Evolutionary conservation across 2,888 invertebrate species (phyloP), one percentile per base, ranked within the genome.

Genomic region (Cactoblastis cactorum): DNA sequence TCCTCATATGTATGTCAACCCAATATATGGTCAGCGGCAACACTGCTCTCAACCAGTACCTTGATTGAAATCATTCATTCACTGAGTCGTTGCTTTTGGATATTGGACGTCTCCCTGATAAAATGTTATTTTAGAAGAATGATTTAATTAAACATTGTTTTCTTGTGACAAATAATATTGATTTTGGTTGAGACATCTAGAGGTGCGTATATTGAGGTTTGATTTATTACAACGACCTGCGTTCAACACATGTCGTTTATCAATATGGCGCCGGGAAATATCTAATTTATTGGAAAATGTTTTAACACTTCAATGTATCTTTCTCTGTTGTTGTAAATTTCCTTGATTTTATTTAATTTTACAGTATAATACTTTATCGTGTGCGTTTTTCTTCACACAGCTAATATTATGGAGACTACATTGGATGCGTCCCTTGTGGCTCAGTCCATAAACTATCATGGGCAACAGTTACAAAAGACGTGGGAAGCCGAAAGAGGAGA

Each of bases 401-500:
- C 37, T 17, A 35, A 45, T 32, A 65, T 39, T 12, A 90, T 88
- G 88, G 90, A 90, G 50, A 63, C 81, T 9, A 67, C 80, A 35
- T 59, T 90, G 85, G 88, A 90, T 74, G 80, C 86, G 85, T 79
- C 87, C 56, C 71, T 90, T 68, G 91, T 96, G 77, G 86, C 93
- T 72, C 93, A 93, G 71, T 92, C 95, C 55, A 86, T 96, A 63
- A 95, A 95, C 84, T 96, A 94, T 78, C 96, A 96, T 89, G 96
- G 96, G 1, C 95, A 95, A 69, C 96, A 96, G 69, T 87, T 96
- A 61, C 95, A 95, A 83, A 96, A 96, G 86, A 92, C 95, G 65
- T 96, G 96, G 96, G 96, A 96, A 75, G 92, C 93, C 22, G 96
- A 96, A 74, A 92, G 94, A 67, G 95, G 95, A 53, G 94, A 95